A percentile compares a stretch with the other conserved stretches of the same genome.
Conservation (phyloP, 2,797 vertebrate genomes). For the Anguilla obscura region DNA sequence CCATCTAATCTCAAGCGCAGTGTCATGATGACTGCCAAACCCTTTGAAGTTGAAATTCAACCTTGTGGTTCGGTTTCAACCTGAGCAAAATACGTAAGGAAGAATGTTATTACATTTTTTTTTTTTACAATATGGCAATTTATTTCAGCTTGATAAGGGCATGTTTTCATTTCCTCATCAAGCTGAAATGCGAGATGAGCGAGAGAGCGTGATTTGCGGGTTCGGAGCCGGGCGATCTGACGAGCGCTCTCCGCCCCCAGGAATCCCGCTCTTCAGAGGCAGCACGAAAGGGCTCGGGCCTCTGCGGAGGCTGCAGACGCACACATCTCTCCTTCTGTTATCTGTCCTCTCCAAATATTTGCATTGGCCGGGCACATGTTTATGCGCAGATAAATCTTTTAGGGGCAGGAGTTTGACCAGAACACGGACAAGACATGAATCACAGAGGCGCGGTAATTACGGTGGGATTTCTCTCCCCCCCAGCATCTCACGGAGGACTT, state of each 20-base stretch:
- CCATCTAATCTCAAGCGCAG: neutral
- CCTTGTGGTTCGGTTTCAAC: neutral
- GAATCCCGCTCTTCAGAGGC: neutral
- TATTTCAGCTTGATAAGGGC: neutral
- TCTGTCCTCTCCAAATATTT: conserved; percentile 20
- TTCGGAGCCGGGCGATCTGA: neutral
- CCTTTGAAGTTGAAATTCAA: neutral
- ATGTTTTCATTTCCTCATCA: conserved; percentile 16
- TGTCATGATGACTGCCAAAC: neutral
- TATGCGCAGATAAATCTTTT: conserved; percentile 14
- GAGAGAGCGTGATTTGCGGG: neutral
- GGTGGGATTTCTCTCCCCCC: neutral
- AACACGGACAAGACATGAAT: conserved; percentile 11
- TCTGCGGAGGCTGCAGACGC: neutral
- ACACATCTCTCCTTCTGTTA: conserved; percentile 16
- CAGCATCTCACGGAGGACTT: neutral
- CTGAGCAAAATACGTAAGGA: neutral
- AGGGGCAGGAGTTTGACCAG: conserved; percentile 27
- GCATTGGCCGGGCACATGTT: conserved; percentile 20
- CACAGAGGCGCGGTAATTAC: neutral
- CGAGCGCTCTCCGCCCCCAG: neutral
- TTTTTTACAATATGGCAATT: neutral
- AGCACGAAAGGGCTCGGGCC: neutral
- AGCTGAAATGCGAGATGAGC: conserved; percentile 15
- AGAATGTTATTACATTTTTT: neutral